Base-by-base conservation (phyloP, 2,797 vertebrate species). In the Holocentrus rufus region DNA sequence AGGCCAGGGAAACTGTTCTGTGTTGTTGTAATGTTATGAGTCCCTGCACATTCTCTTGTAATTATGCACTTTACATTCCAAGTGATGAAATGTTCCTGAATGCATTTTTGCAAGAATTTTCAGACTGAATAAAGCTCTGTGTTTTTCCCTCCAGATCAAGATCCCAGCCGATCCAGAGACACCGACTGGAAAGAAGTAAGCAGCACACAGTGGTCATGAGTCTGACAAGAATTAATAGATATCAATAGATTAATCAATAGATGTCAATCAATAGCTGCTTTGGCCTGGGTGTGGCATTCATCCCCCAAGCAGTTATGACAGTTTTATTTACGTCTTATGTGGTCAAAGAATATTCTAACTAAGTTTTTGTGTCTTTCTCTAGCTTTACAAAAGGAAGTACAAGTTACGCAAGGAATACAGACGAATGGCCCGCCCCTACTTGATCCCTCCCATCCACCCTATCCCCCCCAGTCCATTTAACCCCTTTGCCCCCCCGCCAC, bases 161-260 rank as follows among this genome's bases (percentile, higher is more conserved):
- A 65, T 13, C 7, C 60, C 52, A 68, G 25, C 79, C 47, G 83
- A 61, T 62, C 89, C 56, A 75, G 86, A 85, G 86, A 91, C 61
- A 89, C 90, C 0, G 83, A 93, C 85, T 95, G 94, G 93, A 94
- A 69, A 58, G 83, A 91, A 77, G 94, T 94, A 73, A 92, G 86
- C 23, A 36, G 42, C 1, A 23, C n/a, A 36, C 11, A 14, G 2
- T 5, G 14, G 42, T 44, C 42, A 44, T 11, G 4, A 44, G 42
- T 44, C 42, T 44, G 42, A 44, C 42, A 44, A 15, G 42, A 44
- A 44, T 15, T 14, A 44, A 44, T 15, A 5, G 42, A 44, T 44
- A 27, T 27, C 25, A 27, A 4, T 27, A 27, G 25, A 27, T 27
- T 27, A 27, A 27, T 27, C 25, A 27, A 27, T 27, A 27, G 25